phyloP scores from a whole-genome alignment of 53 echinoderm and acorn worm genomes.

The Luidia sarsii region DNA sequence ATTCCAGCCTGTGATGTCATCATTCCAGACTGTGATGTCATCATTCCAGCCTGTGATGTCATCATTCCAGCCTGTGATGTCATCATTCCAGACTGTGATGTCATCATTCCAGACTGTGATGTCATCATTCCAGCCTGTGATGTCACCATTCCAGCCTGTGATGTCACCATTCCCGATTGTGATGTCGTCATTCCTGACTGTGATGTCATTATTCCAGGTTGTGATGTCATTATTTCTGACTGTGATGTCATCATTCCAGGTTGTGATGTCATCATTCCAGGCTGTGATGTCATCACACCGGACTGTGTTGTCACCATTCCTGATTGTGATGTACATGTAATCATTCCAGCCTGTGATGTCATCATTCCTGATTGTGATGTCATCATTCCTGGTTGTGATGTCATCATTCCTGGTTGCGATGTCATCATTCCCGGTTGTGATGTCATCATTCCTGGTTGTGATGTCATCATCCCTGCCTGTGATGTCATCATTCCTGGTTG shows the following conservation, averaged over 20 bases:
- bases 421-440: constrained; percentile 74
- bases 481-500: constrained; percentile 61
- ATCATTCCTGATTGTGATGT: constrained; percentile 47
- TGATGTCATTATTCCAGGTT: constrained; percentile 64
- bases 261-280: constrained; percentile 55
- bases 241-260: constrained; percentile 66
- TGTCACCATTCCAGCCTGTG: constrained; percentile 70
- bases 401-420: constrained; percentile 63
- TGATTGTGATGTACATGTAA: constrained; percentile 36
- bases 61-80: constrained; percentile 62
- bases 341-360: constrained; percentile 1
- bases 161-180: constrained; percentile 58
- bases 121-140: constrained; percentile 63
- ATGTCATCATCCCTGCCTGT: constrained; percentile 68
- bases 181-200: constrained; percentile 62
- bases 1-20: constrained; percentile 62
- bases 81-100: constrained; percentile 68
- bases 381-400: constrained; percentile 54
- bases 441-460: constrained; percentile 59
- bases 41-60: constrained; percentile 54
- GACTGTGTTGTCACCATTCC: constrained; percentile 61
- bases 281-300: constrained; percentile 56
- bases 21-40: constrained; percentile 64
- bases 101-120: constrained; percentile 68
- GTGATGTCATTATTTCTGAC: constrained; percentile 62